Base-by-base conservation (phyloP, 2,888 invertebrate species). In the Nomada ruficornis region DNA sequence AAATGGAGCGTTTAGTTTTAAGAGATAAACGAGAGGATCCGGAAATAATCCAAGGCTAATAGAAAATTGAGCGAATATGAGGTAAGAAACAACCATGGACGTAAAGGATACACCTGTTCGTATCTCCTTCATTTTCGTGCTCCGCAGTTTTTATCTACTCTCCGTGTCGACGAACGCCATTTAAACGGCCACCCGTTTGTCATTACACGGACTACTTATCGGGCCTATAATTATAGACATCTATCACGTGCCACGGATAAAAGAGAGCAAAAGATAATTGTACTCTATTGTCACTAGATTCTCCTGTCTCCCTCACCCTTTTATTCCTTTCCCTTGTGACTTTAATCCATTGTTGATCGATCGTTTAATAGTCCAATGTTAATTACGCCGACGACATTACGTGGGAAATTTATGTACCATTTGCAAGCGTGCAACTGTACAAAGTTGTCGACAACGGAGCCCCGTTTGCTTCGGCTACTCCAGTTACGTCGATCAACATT, bases 101-200 rank as follows among this genome's bases (percentile, higher is more conserved):
- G 64, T 73, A 65, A 63, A 57, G 70, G 67, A 63, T 83, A 85
- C 89, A 90, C 91, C 91, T 91, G 89, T 36, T 36, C 87, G 91
- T 89, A 88, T 91, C 91, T 87, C 83, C 84, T 77, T 86, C 82
- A 80, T 80, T 87, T 86, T 88, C 77, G 73, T 75, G 71, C 80
- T 11, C 64, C 76, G 59, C 54, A 72, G 67, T 76, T 75, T 78
- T 78, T 71, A 74, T 76, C 29, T 65, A 76, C 52, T 47, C 65
- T 44, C 44, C 44, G 52, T 42, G 67, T 7, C 76, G 74, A 71
- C 73, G 69, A 80, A 72, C 74, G 76, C 77, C 74, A 63, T 77
- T 80, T 75, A 77, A 52, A 59, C 69, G 74, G 69, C 72, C 47
- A 47, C 11, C 82, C 88, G 88, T 88, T 87, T 86, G 81, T 87